Conservation (phyloP, 1,140 invertebrate species). For the Orius laevigatus region DNA sequence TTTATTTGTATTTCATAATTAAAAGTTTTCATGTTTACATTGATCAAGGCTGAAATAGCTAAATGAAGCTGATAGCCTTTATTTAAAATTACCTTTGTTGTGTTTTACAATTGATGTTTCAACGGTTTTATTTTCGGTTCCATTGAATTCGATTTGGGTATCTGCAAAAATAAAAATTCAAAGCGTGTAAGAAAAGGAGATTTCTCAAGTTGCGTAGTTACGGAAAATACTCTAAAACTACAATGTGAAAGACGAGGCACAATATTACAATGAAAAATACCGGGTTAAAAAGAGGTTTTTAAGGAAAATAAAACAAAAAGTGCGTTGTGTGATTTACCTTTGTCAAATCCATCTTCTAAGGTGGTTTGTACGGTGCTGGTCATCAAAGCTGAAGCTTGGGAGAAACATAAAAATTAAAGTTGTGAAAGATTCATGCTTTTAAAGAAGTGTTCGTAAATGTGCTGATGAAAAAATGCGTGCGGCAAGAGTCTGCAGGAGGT, state of each 20-base stretch:
- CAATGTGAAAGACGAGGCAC: not conserved
- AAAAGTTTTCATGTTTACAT: no score
- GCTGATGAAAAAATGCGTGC: slow-evolving; percentile 5
- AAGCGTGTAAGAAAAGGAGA: not conserved
- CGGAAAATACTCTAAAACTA: no score
- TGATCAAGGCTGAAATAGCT: no score
- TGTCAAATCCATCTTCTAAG: slow-evolving; percentile 11
- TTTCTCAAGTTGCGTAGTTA: no score
- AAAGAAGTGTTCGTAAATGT: slow-evolving; percentile 2
- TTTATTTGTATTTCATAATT: not conserved
- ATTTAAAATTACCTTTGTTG: slow-evolving; percentile 2
- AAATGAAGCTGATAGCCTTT: no score
- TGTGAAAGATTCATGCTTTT: slow-evolving; percentile 7
- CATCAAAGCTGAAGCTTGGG: slow-evolving; percentile 10
- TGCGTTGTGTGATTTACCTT: slow-evolving; percentile 8
- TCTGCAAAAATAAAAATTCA: slow-evolving; percentile 1
- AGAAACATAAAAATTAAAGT: slow-evolving; percentile 11
- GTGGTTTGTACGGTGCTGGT: slow-evolving; percentile 11
- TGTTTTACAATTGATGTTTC: not conserved
- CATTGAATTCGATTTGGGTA: slow-evolving; percentile 9
- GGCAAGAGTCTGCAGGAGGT: not conserved
- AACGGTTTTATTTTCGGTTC: slow-evolving; percentile 5
- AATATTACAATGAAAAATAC: not conserved
- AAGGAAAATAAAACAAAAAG: slow-evolving; percentile 3
- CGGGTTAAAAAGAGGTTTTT: not conserved